phyloP scores from a whole-genome alignment of 2,888 invertebrate genomes.

The Peribatodes rhomboidaria region DNA sequence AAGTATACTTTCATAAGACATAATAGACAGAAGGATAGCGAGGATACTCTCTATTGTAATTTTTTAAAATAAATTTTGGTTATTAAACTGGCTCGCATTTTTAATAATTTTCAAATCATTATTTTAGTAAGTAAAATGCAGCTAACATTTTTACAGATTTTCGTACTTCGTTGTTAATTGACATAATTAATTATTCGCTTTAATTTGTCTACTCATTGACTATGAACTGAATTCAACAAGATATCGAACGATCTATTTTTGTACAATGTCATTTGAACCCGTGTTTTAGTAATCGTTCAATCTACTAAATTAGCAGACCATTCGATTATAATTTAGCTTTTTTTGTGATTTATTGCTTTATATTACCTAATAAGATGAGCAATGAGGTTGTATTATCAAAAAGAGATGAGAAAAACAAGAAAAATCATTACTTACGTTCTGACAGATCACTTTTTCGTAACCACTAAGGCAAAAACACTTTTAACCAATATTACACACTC shows the following conservation, averaged over 20 bases:
- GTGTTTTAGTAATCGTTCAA: neutral
- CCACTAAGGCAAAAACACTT: constrained; percentile 24
- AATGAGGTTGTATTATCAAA: constrained; percentile 9
- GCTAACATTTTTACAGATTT: too few species aligned
- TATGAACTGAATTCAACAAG: neutral
- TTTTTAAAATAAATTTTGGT: too few species aligned
- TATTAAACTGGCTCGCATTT: too few species aligned
- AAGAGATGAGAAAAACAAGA: constrained; percentile 56
- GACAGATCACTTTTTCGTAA: constrained; percentile 44
- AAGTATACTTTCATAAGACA: neutral
- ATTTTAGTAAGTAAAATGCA: too few species aligned
- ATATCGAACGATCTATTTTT: constrained; percentile 16
- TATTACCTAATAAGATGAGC: neutral
- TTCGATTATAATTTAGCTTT: neutral
- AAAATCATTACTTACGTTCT: constrained; percentile 72
- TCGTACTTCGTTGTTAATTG: too few species aligned
- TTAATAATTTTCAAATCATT: too few species aligned
- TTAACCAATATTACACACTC: constrained; percentile 30
- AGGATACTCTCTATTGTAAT: too few species aligned
- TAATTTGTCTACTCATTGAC: neutral
- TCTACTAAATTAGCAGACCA: neutral
- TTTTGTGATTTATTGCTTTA: neutral
- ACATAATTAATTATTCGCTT: too few species aligned
- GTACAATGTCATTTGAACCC: neutral
- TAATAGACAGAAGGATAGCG: too few species aligned